A percentile compares a stretch with the other conserved stretches of the same genome.
phyloP scores from a whole-genome alignment of 2,113 vertebrate species.

The Otocyon megalotis region DNA sequence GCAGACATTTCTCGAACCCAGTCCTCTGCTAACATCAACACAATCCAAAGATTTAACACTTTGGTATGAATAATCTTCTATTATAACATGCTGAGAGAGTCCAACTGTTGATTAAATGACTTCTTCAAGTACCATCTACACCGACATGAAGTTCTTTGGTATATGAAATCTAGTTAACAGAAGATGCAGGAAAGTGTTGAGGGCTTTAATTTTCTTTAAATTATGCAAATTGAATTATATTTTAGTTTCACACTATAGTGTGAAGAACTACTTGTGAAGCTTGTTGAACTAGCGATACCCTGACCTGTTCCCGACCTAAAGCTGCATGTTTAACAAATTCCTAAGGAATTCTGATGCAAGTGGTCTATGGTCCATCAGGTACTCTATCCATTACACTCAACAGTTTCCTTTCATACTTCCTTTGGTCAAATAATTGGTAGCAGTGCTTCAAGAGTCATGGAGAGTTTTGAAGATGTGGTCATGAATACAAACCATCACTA shows the following conservation, averaged over 20 bases:
- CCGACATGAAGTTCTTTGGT: background rate
- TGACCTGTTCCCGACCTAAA: background rate
- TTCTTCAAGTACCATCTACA: conserved; percentile 33
- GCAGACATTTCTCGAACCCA: background rate
- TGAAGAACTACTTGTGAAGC: background rate
- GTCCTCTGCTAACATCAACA: background rate
- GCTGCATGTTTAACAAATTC: conserved; percentile 22
- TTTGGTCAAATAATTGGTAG: conserved; percentile 9
- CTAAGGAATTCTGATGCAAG: background rate
- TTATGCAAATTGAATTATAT: background rate
- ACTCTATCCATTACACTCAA: background rate
- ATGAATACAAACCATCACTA: background rate
- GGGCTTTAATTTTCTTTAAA: conserved; percentile 19
- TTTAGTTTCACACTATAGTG: background rate
- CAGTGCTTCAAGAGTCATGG: background rate
- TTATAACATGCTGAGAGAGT: background rate
- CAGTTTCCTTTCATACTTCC: background rate
- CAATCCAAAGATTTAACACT: background rate
- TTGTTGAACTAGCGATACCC: background rate
- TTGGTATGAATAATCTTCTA: background rate
- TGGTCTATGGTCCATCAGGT: background rate
- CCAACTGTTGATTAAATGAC: conserved; percentile 15
- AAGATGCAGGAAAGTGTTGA: background rate
- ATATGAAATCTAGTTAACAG: background rate
- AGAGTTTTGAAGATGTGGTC: background rate